phyloP scores from a whole-genome alignment of 2,113 vertebrate species.

The Pimephales promelas region DNA sequence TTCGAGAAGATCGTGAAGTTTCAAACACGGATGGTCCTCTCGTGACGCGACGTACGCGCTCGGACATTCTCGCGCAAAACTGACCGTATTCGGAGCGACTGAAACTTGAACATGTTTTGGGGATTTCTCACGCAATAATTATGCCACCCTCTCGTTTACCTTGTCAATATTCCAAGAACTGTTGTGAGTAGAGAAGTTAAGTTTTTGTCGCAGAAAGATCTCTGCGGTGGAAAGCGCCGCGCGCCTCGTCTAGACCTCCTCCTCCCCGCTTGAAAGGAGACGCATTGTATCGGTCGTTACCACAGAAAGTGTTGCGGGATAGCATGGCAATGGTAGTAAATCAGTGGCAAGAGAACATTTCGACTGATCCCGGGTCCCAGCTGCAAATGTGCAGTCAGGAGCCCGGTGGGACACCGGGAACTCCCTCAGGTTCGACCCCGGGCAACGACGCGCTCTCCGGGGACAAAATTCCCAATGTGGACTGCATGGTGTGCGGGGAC shows the following conservation, averaged over 20 bases:
- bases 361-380: constrained; percentile 78
- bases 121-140: constrained; percentile 55
- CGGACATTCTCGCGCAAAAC: background rate
- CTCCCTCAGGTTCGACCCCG: constrained; percentile 77
- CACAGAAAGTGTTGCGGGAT: constrained; percentile 66
- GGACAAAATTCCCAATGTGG: constrained; percentile 81
- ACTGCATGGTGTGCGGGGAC: constrained; percentile 88
- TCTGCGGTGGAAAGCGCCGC: background rate
- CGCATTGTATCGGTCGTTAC: constrained; percentile 62
- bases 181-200: background rate
- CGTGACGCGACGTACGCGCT: constrained; percentile 5
- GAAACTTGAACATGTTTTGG: constrained; percentile 22
- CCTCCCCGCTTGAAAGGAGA: constrained; percentile 57
- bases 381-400: constrained; percentile 82
- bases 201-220: background rate
- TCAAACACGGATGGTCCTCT: constrained; percentile 32
- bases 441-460: constrained; percentile 80
- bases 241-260: constrained; percentile 1
- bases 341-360: constrained; percentile 85
- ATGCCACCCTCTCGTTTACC: constrained; percentile 60
- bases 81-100: constrained; percentile 3
- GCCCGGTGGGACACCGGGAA: constrained; percentile 77
- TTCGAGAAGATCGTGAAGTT: constrained; percentile 20
- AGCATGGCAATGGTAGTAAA: constrained; percentile 87
- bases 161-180: constrained; percentile 54